A percentile compares a stretch with the other conserved stretches of the same genome.
Conservation (phyloP, 2,888 invertebrate genomes). For the Acleris literana region DNA sequence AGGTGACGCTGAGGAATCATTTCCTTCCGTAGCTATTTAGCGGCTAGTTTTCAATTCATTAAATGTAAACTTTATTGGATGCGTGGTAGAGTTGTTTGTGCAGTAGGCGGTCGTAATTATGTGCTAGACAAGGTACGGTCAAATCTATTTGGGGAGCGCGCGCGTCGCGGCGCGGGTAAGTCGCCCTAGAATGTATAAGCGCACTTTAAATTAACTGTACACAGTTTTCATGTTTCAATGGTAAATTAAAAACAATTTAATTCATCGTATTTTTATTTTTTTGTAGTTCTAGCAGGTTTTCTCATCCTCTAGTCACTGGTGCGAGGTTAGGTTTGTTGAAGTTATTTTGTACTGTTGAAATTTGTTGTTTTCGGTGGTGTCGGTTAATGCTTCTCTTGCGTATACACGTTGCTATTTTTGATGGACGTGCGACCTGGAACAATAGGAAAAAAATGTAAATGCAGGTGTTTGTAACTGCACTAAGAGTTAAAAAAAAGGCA, state of each 20-base stretch:
- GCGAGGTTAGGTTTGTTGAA: conserved; percentile 27
- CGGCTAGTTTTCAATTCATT: conserved; percentile 36
- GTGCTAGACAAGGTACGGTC: conserved; percentile 59
- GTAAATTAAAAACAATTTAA: conserved; percentile 9
- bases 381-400: conserved; percentile 71
- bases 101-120: conserved; percentile 41
- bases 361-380: conserved; percentile 64
- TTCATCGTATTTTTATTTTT: conserved; percentile 10
- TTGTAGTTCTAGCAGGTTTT: conserved; percentile 11
- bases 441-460: conserved; percentile 46
- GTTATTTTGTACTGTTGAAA: conserved; percentile 34
- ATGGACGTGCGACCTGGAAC: conserved; percentile 67
- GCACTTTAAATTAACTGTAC: conserved; percentile 15
- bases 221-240: not conserved
- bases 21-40: conserved; percentile 54
- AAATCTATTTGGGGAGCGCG: conserved; percentile 69
- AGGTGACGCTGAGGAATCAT: conserved; percentile 55
- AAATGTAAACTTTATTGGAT: conserved; percentile 46
- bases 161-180: conserved; percentile 42
- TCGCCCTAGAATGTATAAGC: conserved; percentile 49
- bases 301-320: conserved; percentile 26
- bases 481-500: no score
- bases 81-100: conserved; percentile 49
- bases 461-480: no score
- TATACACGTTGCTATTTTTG: conserved; percentile 78